Conservation (phyloP, 2,113 vertebrate species). For the Microcebus lehilahytsara region DNA sequence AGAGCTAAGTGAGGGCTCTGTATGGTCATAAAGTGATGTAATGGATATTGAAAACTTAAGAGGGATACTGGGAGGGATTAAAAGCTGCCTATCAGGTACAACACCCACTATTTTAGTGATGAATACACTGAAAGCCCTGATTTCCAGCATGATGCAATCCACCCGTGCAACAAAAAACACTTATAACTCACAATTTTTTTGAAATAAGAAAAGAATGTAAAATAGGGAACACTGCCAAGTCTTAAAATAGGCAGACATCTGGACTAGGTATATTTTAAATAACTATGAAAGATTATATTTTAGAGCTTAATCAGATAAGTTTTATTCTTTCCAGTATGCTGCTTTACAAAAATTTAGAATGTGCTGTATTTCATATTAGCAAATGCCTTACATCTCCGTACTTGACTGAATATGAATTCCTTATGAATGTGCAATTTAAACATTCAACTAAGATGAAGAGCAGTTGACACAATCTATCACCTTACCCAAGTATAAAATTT, state of each 20-base stretch:
- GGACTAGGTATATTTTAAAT: slow-evolving; percentile 51
- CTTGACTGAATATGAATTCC: slow-evolving; percentile 42
- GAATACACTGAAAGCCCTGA: too few relatives aligned
- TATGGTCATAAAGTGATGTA: too few relatives aligned
- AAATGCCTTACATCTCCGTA: slow-evolving; percentile 40
- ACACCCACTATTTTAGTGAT: too few relatives aligned
- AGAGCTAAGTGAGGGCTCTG: too few relatives aligned
- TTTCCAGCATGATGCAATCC: too few relatives aligned
- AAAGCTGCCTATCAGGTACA: too few relatives aligned
- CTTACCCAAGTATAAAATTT: slow-evolving; percentile 59
- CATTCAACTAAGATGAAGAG: slow-evolving; percentile 47
- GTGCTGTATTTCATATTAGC: slow-evolving; percentile 55
- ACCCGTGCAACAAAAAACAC: too few relatives aligned
- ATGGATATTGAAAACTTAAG: too few relatives aligned
- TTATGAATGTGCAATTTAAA: slow-evolving; percentile 51
- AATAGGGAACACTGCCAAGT: slow-evolving; percentile 25
- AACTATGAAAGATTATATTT: slow-evolving; percentile 56
- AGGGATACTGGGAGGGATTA: too few relatives aligned
- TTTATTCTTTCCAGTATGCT: slow-evolving; percentile 35
- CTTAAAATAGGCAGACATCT: slow-evolving; percentile 53
- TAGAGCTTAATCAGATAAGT: slow-evolving; percentile 48
- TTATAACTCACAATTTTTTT: too few relatives aligned
- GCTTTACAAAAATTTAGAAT: slow-evolving; percentile 40
- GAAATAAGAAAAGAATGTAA: not conserved
- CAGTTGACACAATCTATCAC: slow-evolving; percentile 66